phyloP scores from a whole-genome alignment of 1,140 invertebrate genomes.

The Scaptomyza pallida region DNA sequence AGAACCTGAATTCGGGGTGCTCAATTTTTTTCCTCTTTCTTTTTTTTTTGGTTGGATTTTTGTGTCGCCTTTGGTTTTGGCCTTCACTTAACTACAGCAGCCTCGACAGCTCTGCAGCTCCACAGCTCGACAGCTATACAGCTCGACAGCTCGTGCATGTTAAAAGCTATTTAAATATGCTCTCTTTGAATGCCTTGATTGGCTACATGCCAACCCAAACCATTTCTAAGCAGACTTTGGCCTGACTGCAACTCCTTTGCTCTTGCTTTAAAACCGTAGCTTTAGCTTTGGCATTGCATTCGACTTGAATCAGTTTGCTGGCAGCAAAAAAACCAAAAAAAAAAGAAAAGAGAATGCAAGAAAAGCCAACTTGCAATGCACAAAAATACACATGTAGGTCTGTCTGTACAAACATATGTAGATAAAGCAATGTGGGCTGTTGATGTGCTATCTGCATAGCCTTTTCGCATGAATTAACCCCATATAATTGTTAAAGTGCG shows the following conservation, averaged over 20 bases:
- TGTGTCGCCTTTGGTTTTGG: conserved; percentile 76
- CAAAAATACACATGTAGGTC: conserved; percentile 15
- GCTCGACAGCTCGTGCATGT: conserved; percentile 76
- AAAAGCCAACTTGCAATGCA: conserved; percentile 39
- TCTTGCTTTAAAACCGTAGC: not conserved
- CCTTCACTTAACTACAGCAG: conserved; percentile 77
- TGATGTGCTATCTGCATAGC: conserved; percentile 46
- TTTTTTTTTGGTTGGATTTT: conserved; percentile 69
- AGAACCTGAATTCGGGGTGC: conserved; percentile 16
- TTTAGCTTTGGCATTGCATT: conserved; percentile 36
- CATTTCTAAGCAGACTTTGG: conserved; percentile 39
- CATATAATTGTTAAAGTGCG: conserved; percentile 48
- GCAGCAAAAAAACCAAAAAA: conserved; percentile 43
- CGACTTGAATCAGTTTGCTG: conserved; percentile 44
- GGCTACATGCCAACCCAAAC: conserved; percentile 56
- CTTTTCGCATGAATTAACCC: conserved; percentile 69
- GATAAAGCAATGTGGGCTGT: conserved; percentile 24
- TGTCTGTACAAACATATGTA: not conserved
- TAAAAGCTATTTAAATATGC: conserved; percentile 83
- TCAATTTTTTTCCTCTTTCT: too few species aligned
- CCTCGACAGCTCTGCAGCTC: conserved; percentile 6
- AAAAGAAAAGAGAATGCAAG: not conserved
- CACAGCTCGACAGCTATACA: conserved; percentile 3
- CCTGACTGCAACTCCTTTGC: not conserved
- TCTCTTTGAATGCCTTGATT: conserved; percentile 81